phyloP scores from a whole-genome alignment of 1,140 invertebrate genomes.

The Anthonomus grandis region DNA sequence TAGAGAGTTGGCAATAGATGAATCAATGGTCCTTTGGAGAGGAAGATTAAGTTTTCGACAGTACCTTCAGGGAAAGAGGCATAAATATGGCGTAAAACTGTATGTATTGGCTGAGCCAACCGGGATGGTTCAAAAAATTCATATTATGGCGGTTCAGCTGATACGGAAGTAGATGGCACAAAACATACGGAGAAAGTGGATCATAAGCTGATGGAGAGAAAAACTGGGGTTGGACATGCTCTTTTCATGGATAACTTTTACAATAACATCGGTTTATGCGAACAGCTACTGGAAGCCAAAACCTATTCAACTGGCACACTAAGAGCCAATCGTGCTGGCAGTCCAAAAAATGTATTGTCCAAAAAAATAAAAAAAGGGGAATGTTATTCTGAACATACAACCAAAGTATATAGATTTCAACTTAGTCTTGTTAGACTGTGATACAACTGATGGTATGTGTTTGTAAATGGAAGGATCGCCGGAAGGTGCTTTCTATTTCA shows the following conservation, averaged over 20 bases:
- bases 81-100: no score
- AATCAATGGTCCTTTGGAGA: no score
- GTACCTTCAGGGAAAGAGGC: no score
- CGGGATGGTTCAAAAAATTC: conserved; percentile 38
- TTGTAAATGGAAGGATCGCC: conserved; percentile 45
- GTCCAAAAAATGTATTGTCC: conserved; percentile 28
- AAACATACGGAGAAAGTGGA: conserved; percentile 10
- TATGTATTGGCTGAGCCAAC: conserved; percentile 45
- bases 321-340: conserved; percentile 38
- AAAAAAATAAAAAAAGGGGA: conserved; percentile 38
- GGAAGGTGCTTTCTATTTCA: conserved; percentile 41
- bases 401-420: no score
- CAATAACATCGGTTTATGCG: conserved; percentile 41
- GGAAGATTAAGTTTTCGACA: no score
- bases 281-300: conserved; percentile 38
- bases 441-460: conserved; percentile 25
- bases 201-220: conserved; percentile 15
- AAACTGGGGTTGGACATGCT: conserved; percentile 40
- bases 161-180: conserved; percentile 13
- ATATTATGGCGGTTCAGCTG: conserved; percentile 25
- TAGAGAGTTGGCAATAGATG: conserved; percentile 41
- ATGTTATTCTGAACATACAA: no score
- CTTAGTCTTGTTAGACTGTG: no score
- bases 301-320: conserved; percentile 44
- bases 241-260: conserved; percentile 50